These are phyloP conservation scores for Herpetotheres cachinnans DNA, from an alignment of 2,113 vertebrate genomes.

Conservation along the genomic window DNA sequence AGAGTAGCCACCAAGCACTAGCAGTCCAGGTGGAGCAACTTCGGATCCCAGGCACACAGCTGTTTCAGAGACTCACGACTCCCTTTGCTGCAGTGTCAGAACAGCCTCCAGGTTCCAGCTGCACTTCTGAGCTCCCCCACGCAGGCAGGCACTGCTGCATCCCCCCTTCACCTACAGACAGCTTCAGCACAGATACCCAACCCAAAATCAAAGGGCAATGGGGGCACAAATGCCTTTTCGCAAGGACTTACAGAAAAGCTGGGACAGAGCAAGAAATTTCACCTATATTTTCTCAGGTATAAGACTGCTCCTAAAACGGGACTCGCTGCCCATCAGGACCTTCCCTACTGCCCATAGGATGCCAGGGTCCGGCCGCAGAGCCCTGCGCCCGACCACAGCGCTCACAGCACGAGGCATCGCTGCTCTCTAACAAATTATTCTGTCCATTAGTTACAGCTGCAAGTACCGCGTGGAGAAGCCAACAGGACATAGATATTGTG, in stretches of 20 bases:
- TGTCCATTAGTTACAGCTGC: not conserved
- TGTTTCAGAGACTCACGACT: not conserved
- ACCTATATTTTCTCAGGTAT: not conserved
- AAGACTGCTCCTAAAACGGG: not conserved
- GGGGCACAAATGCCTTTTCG: not conserved
- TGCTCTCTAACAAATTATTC: not conserved
- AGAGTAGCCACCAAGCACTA: not conserved
- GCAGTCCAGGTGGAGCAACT: fast-evolving
- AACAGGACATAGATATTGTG: slow-evolving; percentile 20
- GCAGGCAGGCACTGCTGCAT: not conserved
- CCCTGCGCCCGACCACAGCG: not conserved
- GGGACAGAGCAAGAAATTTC: not conserved
- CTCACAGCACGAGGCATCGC: fast-evolving
- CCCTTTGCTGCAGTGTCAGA: not conserved
- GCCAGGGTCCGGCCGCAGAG: fast-evolving
- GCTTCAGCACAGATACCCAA: not conserved
- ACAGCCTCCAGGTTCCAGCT: not conserved
- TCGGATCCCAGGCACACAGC: not conserved
- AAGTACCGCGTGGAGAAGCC: not conserved
- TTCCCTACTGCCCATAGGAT: fast-evolving
- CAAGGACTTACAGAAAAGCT: not conserved
- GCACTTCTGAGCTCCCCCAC: not conserved
- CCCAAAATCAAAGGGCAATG: not conserved
- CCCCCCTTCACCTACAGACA: not conserved
- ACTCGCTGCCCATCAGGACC: not conserved